Evolutionary conservation across 2,888 invertebrate species (phyloP).

Genomic region (Venusia cambrica): DNA sequence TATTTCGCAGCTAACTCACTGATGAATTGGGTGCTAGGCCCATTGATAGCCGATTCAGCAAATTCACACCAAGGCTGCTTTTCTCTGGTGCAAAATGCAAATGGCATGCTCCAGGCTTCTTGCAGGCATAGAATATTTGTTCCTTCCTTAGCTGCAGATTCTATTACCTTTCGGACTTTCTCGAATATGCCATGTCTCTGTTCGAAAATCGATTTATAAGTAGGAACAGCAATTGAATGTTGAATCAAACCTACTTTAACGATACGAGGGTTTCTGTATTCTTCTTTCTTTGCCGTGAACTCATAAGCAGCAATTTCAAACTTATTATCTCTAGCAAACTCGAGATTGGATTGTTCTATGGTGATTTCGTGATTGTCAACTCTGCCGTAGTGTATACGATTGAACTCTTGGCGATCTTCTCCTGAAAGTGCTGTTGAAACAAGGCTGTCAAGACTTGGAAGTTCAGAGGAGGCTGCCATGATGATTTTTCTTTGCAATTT

Average conservation of each 20-base stretch:
- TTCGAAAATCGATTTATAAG: conserved; percentile 85
- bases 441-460: conserved; percentile 58
- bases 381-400: conserved; percentile 90
- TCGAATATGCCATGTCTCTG: conserved; percentile 90
- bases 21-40: conserved; percentile 91
- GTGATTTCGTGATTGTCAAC: conserved; percentile 75
- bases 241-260: conserved; percentile 94
- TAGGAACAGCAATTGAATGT: conserved; percentile 89
- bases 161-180: conserved; percentile 87
- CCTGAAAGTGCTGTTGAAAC: conserved; percentile 44
- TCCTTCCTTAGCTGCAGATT: conserved; percentile 87
- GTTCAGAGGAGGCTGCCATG: conserved; percentile 50
- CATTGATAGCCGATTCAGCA: conserved; percentile 93
- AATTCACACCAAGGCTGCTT: conserved; percentile 98
- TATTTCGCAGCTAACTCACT: conserved; percentile 88
- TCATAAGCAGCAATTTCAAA: conserved; percentile 90
- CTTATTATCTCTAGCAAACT: conserved; percentile 72
- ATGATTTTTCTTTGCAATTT: background rate
- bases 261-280: conserved; percentile 84
- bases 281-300: conserved; percentile 86
- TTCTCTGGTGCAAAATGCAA: conserved; percentile 98
- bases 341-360: conserved; percentile 69
- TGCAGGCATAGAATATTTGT: conserved; percentile 97
- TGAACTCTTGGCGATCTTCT: conserved; percentile 83
- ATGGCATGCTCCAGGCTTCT: conserved; percentile 99